Conservation (phyloP, 2,888 invertebrate genomes). For the Melanostoma scalare region DNA sequence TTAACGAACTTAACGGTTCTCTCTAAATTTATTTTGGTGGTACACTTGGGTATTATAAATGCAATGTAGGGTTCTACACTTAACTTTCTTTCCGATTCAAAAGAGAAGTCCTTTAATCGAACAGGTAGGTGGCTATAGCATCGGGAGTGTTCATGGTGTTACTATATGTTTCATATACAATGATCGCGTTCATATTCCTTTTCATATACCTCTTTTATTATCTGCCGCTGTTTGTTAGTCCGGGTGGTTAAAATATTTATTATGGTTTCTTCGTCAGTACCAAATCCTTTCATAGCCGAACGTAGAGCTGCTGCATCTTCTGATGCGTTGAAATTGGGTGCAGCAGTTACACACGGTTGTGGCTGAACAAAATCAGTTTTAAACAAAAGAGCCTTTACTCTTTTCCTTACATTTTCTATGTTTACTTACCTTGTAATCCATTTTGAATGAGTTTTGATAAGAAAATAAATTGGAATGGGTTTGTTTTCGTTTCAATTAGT, state of each 20-base stretch:
- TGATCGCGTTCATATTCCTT: conserved; percentile 84
- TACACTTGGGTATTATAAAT: too few species aligned
- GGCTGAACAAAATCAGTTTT: conserved; percentile 65
- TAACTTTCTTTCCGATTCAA: too few species aligned
- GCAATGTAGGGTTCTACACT: too few species aligned
- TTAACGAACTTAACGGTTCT: too few species aligned
- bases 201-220: conserved; percentile 85
- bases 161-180: too few species aligned
- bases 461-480: not conserved
- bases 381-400: too few species aligned
- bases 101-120: too few species aligned
- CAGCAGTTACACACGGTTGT: conserved; percentile 84
- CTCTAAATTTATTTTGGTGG: too few species aligned
- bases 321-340: conserved; percentile 84
- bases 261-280: conserved; percentile 88
- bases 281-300: conserved; percentile 87
- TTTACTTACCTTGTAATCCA: conserved; percentile 56
- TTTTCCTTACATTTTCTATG: not conserved
- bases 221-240: conserved; percentile 87
- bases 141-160: too few species aligned
- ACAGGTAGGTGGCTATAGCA: too few species aligned
- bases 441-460: conserved; percentile 3
- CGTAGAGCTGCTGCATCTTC: conserved; percentile 86
- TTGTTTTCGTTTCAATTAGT: not conserved
- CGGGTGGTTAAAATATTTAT: conserved; percentile 87